Percentiles rank a stretch among this genome's conserved stretches.
phyloP scores from a whole-genome alignment of 92 coral and sea anemone species.

The Scolanthus callimorphus region DNA sequence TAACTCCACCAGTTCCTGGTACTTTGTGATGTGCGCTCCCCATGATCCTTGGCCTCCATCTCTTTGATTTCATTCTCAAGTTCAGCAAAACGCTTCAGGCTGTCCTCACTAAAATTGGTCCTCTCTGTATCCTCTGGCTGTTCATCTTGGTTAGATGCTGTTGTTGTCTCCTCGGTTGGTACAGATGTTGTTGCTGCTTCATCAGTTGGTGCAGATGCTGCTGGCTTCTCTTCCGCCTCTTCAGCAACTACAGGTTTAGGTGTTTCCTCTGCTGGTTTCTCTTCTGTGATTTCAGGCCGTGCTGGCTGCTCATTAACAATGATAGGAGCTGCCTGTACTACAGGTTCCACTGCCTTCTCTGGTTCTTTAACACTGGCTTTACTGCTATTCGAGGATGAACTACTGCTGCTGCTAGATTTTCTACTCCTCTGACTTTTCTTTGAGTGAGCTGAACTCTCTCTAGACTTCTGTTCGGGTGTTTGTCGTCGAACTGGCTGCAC shows the following conservation, averaged over 20 bases:
- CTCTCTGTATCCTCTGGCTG: too few relatives aligned
- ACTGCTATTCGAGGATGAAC: background rate
- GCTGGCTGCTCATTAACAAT: slow-evolving; percentile 1
- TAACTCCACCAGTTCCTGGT: slow-evolving; percentile 54
- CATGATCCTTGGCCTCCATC: slow-evolving; percentile 56
- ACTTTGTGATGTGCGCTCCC: slow-evolving; percentile 44
- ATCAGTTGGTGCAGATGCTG: slow-evolving; percentile 7
- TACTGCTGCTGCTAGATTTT: slow-evolving; percentile 5
- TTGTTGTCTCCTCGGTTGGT: slow-evolving; percentile 8
- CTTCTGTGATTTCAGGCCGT: background rate
- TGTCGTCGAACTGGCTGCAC: slow-evolving; percentile 3
- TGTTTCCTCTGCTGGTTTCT: slow-evolving; percentile 12
- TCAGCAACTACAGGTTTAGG: slow-evolving; percentile 8
- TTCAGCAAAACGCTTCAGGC: slow-evolving; percentile 68
- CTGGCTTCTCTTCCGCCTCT: slow-evolving; percentile 11
- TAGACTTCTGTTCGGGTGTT: slow-evolving; percentile 7
- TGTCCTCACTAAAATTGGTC: slow-evolving; percentile 81
- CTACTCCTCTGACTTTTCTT: slow-evolving; percentile 32
- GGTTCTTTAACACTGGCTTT: background rate
- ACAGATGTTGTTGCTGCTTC: background rate
- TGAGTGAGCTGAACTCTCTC: slow-evolving; percentile 30
- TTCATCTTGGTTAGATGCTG: slow-evolving; percentile 42
- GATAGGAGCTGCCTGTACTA: background rate
- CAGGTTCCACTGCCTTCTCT: slow-evolving; percentile 4
- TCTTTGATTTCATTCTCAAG: slow-evolving; percentile 60